phyloP scores from a whole-genome alignment of 2,113 vertebrate genomes.

The Dipodomys spectabilis region DNA sequence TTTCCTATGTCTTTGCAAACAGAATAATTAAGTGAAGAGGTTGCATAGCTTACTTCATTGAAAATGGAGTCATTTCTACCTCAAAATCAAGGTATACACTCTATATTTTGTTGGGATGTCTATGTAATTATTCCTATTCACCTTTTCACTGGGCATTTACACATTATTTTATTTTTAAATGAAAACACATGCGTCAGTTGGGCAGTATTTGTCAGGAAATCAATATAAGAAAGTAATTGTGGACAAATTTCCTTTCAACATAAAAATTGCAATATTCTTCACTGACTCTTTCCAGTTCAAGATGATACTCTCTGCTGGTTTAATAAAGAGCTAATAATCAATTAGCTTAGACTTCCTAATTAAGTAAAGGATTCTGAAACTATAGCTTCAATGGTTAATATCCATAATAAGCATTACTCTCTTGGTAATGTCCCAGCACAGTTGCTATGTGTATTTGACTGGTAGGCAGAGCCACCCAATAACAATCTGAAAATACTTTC shows the following conservation, averaged over 20 bases:
- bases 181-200: not conserved
- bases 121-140: not conserved
- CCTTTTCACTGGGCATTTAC: not conserved
- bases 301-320: not conserved
- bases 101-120: not conserved
- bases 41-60: not conserved
- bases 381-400: not conserved
- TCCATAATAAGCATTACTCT: slow-evolving; percentile 23
- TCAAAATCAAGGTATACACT: too few species aligned
- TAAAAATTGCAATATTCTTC: slow-evolving; percentile 10
- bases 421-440: not conserved
- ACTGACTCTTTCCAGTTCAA: not conserved
- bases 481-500: not conserved
- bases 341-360: slow-evolving; percentile 49
- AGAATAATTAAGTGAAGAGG: not conserved
- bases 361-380: slow-evolving; percentile 25
- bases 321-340: slow-evolving; percentile 22
- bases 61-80: slow-evolving; percentile 4
- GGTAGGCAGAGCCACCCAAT: not conserved
- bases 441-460: not conserved
- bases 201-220: not conserved
- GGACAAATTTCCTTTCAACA: not conserved
- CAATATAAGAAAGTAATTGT: not conserved
- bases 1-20: not conserved
- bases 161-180: not conserved